Conservation (phyloP, 2,113 vertebrate genomes). For the Carassius gibelio region DNA sequence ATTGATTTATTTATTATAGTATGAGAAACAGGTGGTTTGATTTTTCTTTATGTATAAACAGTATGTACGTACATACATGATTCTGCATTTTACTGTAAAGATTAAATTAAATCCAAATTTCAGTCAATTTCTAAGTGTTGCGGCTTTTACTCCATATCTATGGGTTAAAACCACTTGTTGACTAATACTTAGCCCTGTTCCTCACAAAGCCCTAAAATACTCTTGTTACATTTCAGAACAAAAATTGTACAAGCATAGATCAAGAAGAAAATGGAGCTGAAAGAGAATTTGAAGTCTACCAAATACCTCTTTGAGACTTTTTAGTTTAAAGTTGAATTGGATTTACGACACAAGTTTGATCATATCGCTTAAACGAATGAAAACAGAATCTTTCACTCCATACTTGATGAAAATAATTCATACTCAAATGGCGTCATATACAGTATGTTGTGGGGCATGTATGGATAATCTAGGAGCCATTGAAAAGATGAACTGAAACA, state of each 20-base stretch:
- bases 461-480: background rate
- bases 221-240: background rate
- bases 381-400: constrained; percentile 2
- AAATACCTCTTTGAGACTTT: background rate
- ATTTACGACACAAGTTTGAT: background rate
- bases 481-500: background rate
- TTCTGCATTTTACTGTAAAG: background rate
- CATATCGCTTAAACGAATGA: background rate
- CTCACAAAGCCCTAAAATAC: background rate
- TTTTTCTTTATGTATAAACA: too few relatives aligned
- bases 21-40: too few relatives aligned
- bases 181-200: background rate
- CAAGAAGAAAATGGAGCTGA: background rate
- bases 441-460: background rate
- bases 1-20: background rate
- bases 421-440: background rate
- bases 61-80: too few relatives aligned
- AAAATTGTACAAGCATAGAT: too few relatives aligned
- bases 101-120: background rate
- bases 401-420: constrained; percentile 16
- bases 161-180: background rate
- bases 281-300: background rate
- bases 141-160: background rate
- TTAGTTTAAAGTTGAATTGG: background rate
- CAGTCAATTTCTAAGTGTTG: background rate